Evolutionary conservation across 2,888 invertebrate species (phyloP), one percentile per base, ranked within the genome.

Genomic region (Cheilosia soror): DNA sequence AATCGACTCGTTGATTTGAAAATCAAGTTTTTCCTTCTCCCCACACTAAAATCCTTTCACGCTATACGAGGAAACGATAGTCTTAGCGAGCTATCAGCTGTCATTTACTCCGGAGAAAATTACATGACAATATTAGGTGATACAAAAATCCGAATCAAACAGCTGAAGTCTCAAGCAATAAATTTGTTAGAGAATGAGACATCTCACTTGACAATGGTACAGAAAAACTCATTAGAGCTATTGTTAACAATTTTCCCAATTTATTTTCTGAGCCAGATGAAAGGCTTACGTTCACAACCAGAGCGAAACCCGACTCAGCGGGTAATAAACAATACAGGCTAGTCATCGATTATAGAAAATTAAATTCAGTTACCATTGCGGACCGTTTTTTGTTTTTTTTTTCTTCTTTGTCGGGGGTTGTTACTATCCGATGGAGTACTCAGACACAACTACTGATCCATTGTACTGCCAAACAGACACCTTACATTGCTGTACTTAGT

Each of bases 201-300:
- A 47, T 15, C 47, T 15, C n/a, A 47, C 47, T n/a, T 47, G 47
- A 47, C 7, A 27, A 47, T 20, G 15, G 47, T 27, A 11, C 51
- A 51, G 25, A 51, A 27, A 51, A 51, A 51, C 9, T 27, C 51
- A 51, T 25, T 51, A 13, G 49, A 49, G 11, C 51, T 27, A 25
- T 27, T 27, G 13, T 60, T 60, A 42, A 60, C 7, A 33, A 60
- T 42, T 60, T 60, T 20, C 42, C 60, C 60, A 42, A 40, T 25
- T n/a, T 58, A 9, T 58, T 58, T 37, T 37, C 29, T 40, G 37
- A 58, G 11, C 58, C 58, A 15, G 37, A 58, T n/a, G 60, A 40
- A 40, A 20, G 25, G 15, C 42, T 60, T 13, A 40, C 40, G n/a
- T 60, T 15, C 33, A 42, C 60, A 13, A 25, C 60, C 37, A 60